A percentile compares a stretch with the other conserved stretches of the same genome.
Conservation (phyloP, 2,113 vertebrate species). For the Laticauda laticaudata region DNA sequence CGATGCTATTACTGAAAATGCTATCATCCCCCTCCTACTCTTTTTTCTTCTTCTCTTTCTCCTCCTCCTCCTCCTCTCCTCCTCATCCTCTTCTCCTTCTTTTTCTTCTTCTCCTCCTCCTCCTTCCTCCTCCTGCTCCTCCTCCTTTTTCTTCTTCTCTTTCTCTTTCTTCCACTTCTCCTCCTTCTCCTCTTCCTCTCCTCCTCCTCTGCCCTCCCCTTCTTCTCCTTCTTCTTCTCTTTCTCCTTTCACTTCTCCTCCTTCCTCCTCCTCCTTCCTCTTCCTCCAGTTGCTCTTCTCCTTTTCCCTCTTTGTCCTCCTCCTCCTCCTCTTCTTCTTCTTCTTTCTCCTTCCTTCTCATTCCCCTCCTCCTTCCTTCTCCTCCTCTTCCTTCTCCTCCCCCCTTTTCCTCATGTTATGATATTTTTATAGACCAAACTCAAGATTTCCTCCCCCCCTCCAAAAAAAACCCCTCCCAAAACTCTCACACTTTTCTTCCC, state of each 20-base stretch:
- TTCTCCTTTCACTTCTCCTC: too few species aligned
- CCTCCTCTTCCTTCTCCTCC: neutral
- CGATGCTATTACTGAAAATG: neutral
- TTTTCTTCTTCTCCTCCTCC: too few species aligned
- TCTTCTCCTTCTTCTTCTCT: accelerated
- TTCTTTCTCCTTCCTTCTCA: too few species aligned
- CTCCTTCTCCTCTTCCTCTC: neutral
- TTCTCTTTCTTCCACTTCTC: too few species aligned
- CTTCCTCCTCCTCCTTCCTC: accelerated
- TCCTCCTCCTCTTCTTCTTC: too few species aligned
- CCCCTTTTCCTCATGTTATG: neutral
- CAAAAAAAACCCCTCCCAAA: accelerated
- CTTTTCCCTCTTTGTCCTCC: too few species aligned
- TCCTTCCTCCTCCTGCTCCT: accelerated
- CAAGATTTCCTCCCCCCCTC: neutral
- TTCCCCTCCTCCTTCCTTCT: too few species aligned
- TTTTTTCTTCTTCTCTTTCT: neutral
- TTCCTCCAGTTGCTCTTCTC: neutral
- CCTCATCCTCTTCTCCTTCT: neutral
- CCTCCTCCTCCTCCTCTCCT: neutral
- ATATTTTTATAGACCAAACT: conserved; percentile 35
- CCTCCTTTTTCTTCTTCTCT: too few species aligned
- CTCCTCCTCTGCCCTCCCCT: accelerated
- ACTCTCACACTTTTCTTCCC: neutral
- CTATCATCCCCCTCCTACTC: neutral